Base-by-base conservation (phyloP, 2,888 invertebrate species). In the Cantharis lateralis region DNA sequence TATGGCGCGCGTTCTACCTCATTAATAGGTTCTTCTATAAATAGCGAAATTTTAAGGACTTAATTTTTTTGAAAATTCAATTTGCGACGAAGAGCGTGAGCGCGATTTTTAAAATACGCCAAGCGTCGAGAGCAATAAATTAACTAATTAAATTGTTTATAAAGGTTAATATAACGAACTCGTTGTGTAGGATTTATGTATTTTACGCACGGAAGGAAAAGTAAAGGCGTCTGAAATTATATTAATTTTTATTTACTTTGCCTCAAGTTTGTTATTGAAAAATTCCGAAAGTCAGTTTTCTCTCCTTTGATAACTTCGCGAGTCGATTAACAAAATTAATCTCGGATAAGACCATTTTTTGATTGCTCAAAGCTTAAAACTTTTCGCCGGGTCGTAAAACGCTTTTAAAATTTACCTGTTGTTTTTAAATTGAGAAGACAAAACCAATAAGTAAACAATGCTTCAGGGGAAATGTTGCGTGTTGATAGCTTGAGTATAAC, bases 101-200 rank as follows among this genome's bases (percentile, higher is more conserved):
- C 11, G 32, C 32, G 32, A 32, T 32, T 32, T 32, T 32, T 13
- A 32, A 32, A 3, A 64, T 64, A 20, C 64, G 11, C 7, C 64
- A 18, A 13, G 10, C 18, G 18, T 64, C n/a, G 15, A 72, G 15
- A 72, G 61, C 66, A 11, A 72, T 72, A 72, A 72, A 68, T 72
- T 68, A 66, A 20, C 48, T 72, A 72, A 72, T 72, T 72, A 72
- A 68, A 72, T 20, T 48, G 63, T 64, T 64, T 72, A 72, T 72
- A 72, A 72, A 72, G 64, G 66, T 28, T 16, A 72, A 62, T 24
- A 66, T 66, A 66, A 66, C 64, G n/a, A 66, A 66, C 20, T 66
- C 24, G 24, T 66, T 66, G 24, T 66, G 64, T 18, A n/a, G n/a
- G 64, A 66, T 66, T 66, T 66, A 66, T 66, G 18, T 20, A 11